Evolutionary conservation across 1,140 invertebrate genomes (phyloP).

Genomic region (Chymomyza costata): DNA sequence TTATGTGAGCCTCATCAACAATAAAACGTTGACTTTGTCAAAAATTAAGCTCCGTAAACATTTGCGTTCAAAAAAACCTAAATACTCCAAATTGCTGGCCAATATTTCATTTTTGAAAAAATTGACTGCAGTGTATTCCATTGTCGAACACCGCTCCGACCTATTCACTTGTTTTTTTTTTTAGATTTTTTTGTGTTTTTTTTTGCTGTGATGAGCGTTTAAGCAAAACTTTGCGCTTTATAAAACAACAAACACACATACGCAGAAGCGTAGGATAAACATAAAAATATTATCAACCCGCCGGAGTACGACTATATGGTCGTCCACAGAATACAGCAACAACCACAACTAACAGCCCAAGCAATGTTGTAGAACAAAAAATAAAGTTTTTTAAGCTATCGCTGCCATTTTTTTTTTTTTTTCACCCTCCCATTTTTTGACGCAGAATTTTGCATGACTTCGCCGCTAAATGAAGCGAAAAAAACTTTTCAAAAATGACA

Average conservation of each 20-base stretch:
- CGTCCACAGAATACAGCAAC: no score
- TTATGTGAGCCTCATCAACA: no score
- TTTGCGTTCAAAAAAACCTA: no score
- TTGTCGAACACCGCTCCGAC: no score
- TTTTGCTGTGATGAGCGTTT: slow-evolving; percentile 66
- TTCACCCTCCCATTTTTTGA: slow-evolving; percentile 40
- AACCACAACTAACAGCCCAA: slow-evolving; percentile 36
- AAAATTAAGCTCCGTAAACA: no score
- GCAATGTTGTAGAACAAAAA: slow-evolving; percentile 56
- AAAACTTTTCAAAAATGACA: slow-evolving; percentile 41
- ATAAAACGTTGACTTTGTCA: no score
- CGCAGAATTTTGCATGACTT: slow-evolving; percentile 57
- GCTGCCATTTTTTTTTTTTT: no score
- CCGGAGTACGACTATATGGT: slow-evolving; percentile 38
- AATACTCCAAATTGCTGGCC: no score
- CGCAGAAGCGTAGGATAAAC: slow-evolving; percentile 53
- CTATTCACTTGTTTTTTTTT: no score
- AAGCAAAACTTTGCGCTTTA: slow-evolving; percentile 60
- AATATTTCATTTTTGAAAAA: no score
- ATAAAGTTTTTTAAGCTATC: slow-evolving; percentile 59
- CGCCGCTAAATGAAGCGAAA: slow-evolving; percentile 58
- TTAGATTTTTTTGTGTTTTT: slow-evolving; percentile 25
- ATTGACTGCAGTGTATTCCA: no score
- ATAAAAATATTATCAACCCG: slow-evolving; percentile 67
- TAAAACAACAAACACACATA: slow-evolving; percentile 10